These are phyloP conservation scores for Phrynocephalus vlangalii DNA, from an alignment of 2,797 vertebrate genomes.

Conservation along the genomic window DNA sequence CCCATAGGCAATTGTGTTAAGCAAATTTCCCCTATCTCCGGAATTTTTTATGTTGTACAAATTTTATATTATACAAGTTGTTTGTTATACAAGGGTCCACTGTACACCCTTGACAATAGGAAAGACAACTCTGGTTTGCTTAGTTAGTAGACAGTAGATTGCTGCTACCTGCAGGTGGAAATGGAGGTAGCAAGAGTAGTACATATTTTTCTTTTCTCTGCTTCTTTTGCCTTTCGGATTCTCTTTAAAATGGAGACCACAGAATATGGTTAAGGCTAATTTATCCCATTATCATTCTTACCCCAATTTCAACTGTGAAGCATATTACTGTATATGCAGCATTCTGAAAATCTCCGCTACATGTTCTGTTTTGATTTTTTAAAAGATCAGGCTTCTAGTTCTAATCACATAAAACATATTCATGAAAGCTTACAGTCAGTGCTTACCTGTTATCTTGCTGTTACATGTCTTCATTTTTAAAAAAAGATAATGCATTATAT, in stretches of 20 bases:
- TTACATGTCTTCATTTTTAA: too few species aligned
- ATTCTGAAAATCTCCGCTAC: too few species aligned
- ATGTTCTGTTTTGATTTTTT: not conserved
- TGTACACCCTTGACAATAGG: not conserved
- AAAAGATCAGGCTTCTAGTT: not conserved
- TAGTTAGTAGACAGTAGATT: constrained; percentile 18
- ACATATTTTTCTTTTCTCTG: not conserved
- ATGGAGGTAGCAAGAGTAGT: not conserved
- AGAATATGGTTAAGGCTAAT: not conserved
- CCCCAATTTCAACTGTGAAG: too few species aligned
- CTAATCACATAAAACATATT: not conserved
- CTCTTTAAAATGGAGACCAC: not conserved
- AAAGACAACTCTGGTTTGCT: not conserved
- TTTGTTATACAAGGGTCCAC: too few species aligned
- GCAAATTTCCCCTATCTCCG: too few species aligned
- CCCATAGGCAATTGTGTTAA: too few species aligned
- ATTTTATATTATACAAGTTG: too few species aligned
- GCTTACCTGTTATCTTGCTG: not conserved
- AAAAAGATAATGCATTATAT: too few species aligned
- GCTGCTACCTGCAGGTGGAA: constrained; percentile 48
- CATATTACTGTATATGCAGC: not conserved
- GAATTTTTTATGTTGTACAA: too few species aligned
- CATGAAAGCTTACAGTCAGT: not conserved
- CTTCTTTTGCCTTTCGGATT: not conserved
- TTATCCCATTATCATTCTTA: not conserved